These are phyloP conservation scores for Geococcyx californianus DNA, from an alignment of 2,113 vertebrate genomes.

Conservation along the genomic window DNA sequence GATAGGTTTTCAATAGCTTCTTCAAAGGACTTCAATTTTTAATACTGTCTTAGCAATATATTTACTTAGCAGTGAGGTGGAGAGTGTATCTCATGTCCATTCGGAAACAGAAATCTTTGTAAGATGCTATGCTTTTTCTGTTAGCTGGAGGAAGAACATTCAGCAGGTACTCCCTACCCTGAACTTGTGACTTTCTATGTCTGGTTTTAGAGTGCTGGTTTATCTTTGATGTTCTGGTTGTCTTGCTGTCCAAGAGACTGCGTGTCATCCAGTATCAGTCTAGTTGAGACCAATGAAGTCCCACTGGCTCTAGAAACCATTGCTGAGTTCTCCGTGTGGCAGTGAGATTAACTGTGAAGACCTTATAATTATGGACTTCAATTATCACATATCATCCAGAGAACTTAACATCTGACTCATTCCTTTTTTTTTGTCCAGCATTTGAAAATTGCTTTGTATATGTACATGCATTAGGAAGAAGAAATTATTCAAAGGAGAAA, in stretches of 20 bases:
- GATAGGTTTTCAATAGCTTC: neutral
- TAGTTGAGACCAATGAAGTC: neutral
- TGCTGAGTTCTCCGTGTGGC: conserved; percentile 26
- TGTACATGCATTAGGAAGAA: neutral
- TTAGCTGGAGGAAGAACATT: neutral
- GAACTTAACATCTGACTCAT: neutral
- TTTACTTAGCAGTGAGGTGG: neutral
- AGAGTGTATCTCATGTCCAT: neutral
- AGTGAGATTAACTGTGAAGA: conserved; percentile 17
- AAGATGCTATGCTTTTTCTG: neutral
- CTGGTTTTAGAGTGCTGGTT: neutral
- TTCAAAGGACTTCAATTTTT: neutral
- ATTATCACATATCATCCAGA: conserved; percentile 2
- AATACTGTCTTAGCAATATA: neutral
- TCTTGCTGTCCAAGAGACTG: neutral
- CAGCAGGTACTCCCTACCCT: neutral
- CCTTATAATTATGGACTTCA: conserved; percentile 18
- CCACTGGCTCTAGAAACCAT: neutral
- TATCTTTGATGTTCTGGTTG: neutral
- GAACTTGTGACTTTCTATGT: neutral
- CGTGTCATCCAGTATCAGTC: neutral
- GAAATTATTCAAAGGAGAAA: neutral
- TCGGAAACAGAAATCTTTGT: neutral
- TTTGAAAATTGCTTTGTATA: neutral
- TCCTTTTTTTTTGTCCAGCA: neutral